Conservation (phyloP, 2,797 vertebrate species). For the Epinephelus coioides region DNA sequence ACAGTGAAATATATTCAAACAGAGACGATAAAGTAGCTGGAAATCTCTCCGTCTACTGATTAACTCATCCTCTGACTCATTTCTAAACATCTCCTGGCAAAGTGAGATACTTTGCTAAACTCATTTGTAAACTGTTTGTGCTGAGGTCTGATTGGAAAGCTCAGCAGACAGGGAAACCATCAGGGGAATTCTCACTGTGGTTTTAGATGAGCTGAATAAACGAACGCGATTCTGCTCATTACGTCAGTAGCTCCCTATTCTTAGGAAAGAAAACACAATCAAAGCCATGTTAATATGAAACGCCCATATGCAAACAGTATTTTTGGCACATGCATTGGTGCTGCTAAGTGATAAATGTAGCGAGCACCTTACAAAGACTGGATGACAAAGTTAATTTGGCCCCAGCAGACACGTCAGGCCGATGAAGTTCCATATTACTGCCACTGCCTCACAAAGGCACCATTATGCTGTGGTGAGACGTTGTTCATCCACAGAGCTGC, state of each 20-base stretch:
- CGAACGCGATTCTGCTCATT: conserved; percentile 38
- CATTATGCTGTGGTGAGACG: conserved; percentile 59
- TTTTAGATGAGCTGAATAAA: conserved; percentile 56
- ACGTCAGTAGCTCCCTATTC: conserved; percentile 40
- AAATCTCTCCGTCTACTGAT: conserved; percentile 31
- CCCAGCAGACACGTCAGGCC: conserved; percentile 57
- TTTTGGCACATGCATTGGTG: conserved; percentile 14
- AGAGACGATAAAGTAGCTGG: not conserved
- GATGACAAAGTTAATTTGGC: conserved; percentile 78
- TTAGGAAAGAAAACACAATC: conserved; percentile 31
- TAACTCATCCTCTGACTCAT: conserved; percentile 24
- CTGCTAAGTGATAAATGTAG: conserved; percentile 74
- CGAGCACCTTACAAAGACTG: conserved; percentile 68
- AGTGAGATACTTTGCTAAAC: conserved; percentile 22
- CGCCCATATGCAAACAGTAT: conserved; percentile 28
- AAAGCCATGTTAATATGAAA: conserved; percentile 34
- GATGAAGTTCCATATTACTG: conserved; percentile 61
- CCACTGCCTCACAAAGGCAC: conserved; percentile 68
- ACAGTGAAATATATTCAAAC: conserved; percentile 9
- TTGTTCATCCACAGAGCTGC: conserved; percentile 61
- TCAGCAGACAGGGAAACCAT: conserved; percentile 22
- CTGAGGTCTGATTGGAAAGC: conserved; percentile 35
- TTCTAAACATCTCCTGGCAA: conserved; percentile 44
- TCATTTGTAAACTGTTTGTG: conserved; percentile 42
- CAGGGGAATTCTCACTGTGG: conserved; percentile 25